A percentile compares a stretch with the other conserved stretches of the same genome.
Conservation (phyloP, 2,113 vertebrate genomes). For the Rhea pennata region DNA sequence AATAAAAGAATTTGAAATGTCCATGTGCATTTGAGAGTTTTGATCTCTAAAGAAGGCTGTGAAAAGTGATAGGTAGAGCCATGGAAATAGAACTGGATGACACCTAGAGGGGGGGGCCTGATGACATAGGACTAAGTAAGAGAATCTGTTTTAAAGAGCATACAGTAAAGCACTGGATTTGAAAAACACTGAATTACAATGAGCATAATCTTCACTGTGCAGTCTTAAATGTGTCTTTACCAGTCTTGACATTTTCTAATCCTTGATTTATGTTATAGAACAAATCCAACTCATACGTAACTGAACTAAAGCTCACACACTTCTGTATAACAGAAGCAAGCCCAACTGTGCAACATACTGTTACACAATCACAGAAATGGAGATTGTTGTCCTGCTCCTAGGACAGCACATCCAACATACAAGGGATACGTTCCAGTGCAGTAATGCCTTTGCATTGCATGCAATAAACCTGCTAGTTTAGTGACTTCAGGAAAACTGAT, state of each 20-base stretch:
- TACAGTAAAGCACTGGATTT: neutral
- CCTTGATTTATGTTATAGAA: neutral
- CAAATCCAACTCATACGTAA: neutral
- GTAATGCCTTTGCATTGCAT: neutral
- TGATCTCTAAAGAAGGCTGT: neutral
- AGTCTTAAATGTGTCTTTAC: neutral
- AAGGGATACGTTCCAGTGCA: neutral
- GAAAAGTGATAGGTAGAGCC: neutral
- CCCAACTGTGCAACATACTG: neutral
- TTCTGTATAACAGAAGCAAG: neutral
- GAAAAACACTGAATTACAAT: neutral
- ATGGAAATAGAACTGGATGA: neutral
- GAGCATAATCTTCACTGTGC: neutral
- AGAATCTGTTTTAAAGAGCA: neutral
- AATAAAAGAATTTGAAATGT: neutral
- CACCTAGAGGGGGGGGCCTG: too few species aligned
- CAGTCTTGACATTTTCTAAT: neutral
- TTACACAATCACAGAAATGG: neutral
- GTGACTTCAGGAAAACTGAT: neutral
- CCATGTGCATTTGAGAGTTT: neutral
- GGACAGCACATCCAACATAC: neutral
- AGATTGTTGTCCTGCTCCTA: neutral
- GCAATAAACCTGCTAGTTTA: neutral
- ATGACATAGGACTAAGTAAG: neutral
- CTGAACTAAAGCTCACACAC: neutral